These are phyloP conservation scores for Elephas maximus DNA, from an alignment of 2,113 vertebrate genomes.

Conservation along the genomic window DNA sequence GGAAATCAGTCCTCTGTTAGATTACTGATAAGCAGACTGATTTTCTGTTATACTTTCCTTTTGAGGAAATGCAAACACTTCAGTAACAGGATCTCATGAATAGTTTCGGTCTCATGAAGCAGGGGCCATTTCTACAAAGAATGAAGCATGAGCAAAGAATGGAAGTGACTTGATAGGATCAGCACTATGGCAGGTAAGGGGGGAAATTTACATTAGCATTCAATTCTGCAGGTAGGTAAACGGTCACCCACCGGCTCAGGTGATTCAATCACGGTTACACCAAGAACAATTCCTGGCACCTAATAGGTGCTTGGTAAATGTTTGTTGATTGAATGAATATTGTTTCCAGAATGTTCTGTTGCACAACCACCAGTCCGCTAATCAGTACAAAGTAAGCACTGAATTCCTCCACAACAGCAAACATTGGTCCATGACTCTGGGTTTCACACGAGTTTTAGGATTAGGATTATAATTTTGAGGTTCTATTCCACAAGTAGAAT, in stretches of 20 bases:
- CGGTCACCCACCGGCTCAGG: neutral
- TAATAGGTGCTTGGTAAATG: neutral
- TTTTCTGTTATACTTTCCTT: constrained; percentile 62
- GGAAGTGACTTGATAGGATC: neutral
- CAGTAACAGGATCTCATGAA: constrained; percentile 20
- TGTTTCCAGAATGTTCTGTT: neutral
- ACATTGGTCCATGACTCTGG: neutral
- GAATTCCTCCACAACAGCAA: neutral
- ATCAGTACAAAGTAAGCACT: neutral
- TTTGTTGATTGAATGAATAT: neutral
- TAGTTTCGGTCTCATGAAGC: neutral
- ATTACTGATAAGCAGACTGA: constrained; percentile 28
- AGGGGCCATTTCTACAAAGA: constrained; percentile 18
- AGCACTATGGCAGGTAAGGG: neutral
- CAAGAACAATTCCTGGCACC: neutral
- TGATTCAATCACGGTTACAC: neutral
- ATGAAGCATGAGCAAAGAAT: constrained; percentile 27
- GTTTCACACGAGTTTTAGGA: neutral
- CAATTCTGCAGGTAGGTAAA: neutral
- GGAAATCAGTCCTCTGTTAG: constrained; percentile 52
- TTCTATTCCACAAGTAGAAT: neutral
- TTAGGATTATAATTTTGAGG: neutral
- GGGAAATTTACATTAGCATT: neutral
- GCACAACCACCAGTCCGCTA: neutral
- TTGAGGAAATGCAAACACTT: constrained; percentile 68